Percentiles rank a stretch among this genome's conserved stretches.
Conservation (phyloP, 2,888 invertebrate species). For the Scaptomyza flava region DNA sequence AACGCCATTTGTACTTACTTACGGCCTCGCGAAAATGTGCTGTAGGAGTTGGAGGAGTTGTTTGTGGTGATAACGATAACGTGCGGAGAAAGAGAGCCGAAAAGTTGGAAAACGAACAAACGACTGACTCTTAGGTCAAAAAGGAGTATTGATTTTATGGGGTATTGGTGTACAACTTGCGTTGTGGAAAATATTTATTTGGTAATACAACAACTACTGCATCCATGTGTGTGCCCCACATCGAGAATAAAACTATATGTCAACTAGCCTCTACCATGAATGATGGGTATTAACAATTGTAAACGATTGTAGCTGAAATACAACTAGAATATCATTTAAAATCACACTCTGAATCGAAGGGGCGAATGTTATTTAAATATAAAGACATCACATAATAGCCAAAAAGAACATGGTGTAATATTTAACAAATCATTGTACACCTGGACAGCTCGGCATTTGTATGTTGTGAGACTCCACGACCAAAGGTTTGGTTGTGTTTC, state of each 20-base stretch:
- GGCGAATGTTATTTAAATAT: too few relatives aligned
- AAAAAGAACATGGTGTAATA: background rate
- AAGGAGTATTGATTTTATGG: constrained; percentile 22
- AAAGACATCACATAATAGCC: too few relatives aligned
- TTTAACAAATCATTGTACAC: too few relatives aligned
- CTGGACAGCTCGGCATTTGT: constrained; percentile 6
- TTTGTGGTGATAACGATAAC: constrained; percentile 61
- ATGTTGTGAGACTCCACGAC: constrained; percentile 8
- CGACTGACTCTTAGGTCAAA: constrained; percentile 43
- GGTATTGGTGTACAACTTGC: constrained; percentile 47
- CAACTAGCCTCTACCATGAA: constrained; percentile 10
- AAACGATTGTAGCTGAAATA: constrained; percentile 11
- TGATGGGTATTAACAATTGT: constrained; percentile 13
- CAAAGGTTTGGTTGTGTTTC: constrained; percentile 12
- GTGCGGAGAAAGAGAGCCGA: constrained; percentile 54
- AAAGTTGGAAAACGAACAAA: constrained; percentile 51
- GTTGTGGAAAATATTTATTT: constrained; percentile 38
- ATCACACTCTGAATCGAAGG: background rate
- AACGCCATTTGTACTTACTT: constrained; percentile 85
- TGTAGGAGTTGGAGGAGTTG: constrained; percentile 70
- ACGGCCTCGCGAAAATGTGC: constrained; percentile 75
- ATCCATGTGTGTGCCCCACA: constrained; percentile 15
- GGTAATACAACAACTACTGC: constrained; percentile 10
- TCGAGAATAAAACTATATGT: constrained; percentile 15
- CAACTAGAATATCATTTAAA: constrained; percentile 9